A percentile compares a stretch with the other conserved stretches of the same genome.
These are phyloP conservation scores for Glandiceps talaboti DNA, from an alignment of 53 echinoderm and acorn worm species.

Conservation along the genomic window DNA sequence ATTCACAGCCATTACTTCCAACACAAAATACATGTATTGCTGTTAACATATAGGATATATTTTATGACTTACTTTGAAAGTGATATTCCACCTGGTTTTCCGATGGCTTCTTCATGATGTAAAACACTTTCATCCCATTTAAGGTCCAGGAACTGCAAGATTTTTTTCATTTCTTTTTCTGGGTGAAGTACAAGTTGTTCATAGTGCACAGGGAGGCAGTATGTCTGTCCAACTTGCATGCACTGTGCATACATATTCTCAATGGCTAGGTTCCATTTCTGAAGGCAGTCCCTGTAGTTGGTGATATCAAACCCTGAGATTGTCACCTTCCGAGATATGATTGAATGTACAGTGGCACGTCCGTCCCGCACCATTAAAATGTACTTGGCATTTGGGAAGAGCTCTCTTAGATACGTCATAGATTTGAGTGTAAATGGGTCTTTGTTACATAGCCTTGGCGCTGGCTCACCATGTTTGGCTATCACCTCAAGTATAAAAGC, in stretches of 20 bases:
- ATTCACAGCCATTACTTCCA: too few species aligned
- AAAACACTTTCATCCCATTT: conserved; percentile 68
- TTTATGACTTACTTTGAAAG: conserved; percentile 94
- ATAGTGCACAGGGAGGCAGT: conserved; percentile 76
- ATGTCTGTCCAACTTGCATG: conserved; percentile 42
- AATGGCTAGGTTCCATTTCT: conserved; percentile 85
- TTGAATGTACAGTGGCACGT: conserved; percentile 93
- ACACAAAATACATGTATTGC: too few species aligned
- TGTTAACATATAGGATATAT: too few species aligned
- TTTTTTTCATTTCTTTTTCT: conserved; percentile 70
- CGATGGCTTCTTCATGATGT: conserved; percentile 85
- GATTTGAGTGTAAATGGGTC: conserved; percentile 95
- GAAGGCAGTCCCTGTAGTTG: conserved; percentile 84
- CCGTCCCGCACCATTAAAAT: conserved; percentile 94
- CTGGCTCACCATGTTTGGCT: conserved; percentile 85
- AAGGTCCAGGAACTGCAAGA: conserved; percentile 61
- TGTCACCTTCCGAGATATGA: conserved; percentile 93
- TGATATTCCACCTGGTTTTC: conserved; percentile 93
- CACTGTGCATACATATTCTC: conserved; percentile 97
- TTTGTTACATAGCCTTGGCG: conserved; percentile 90
- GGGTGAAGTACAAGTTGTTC: conserved; percentile 93
- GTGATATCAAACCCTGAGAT: conserved; percentile 92
- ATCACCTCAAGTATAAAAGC: conserved; percentile 94
- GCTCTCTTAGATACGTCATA: conserved; percentile 70
- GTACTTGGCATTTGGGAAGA: conserved; percentile 85